Base-by-base conservation (phyloP, 2,113 vertebrate genomes). In the Cacatua alba region DNA sequence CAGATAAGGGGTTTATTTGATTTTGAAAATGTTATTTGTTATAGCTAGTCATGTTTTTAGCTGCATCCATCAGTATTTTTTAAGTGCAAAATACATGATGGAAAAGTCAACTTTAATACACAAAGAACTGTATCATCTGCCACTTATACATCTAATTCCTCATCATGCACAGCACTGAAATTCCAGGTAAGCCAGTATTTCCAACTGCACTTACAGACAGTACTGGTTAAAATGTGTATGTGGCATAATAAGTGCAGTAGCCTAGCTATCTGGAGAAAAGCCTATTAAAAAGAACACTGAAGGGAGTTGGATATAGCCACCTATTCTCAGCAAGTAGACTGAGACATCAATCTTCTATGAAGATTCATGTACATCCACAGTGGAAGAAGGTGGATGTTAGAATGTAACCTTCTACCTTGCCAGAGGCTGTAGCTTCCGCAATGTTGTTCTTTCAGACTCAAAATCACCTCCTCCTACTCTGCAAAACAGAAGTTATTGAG, bases 331-430 rank as follows among this genome's bases (percentile, higher is more conserved):
- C 6, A 75, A 64, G 41, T 4, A 72, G 57, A 64, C 23, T 4
- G 1, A 90, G 70, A 39, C 3, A 0, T 28, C 1, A 0, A 6
- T 70, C 33, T 67, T 46, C 84, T 28, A 3, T 0, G 1, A 53
- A 55, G 43, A 48, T n/a, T 39, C 17, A 11, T 9, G 18, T 29
- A 2, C 9, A 13, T 39, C 31, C 8, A 3, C 6, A 18, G 48
- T 52, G 57, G 29, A 75, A 64, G 57, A 65, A 29, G 19, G 10
- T 13, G 33, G 55, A 44, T 14, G 3, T 18, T 33, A 20, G 33
- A 75, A 41, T 1, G 1, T 20, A 65, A 76, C 48, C 25, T 84
- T 59, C 19, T 25, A 46, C 57, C 18, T 14, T 14, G 11, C 62
- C 17, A 12, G 51, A 43, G 15, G 37, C 49, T 74, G 29, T 33